These are phyloP conservation scores for Torymus aiolomorphi DNA, from an alignment of 2,888 invertebrate species.

Conservation along the genomic window DNA sequence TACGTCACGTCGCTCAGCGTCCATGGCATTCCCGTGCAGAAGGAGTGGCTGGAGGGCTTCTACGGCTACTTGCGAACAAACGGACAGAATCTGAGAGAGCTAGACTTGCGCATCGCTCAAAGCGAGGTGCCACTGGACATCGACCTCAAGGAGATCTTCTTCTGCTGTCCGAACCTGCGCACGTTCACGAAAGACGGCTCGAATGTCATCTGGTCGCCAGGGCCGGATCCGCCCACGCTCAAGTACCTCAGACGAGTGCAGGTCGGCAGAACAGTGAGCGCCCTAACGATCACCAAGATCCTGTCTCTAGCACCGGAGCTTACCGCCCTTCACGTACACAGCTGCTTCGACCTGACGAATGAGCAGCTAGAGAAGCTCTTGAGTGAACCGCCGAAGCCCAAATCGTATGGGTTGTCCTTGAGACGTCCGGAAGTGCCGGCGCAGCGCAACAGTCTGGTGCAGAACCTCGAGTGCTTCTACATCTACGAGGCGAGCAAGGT, in stretches of 20 bases:
- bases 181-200: conserved; percentile 71
- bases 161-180: conserved; percentile 70
- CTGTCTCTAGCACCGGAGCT: conserved; percentile 71
- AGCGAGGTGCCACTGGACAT: conserved; percentile 67
- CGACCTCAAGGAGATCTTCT: conserved; percentile 70
- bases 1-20: conserved; percentile 71
- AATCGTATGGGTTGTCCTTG: conserved; percentile 18
- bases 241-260: conserved; percentile 70
- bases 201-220: conserved; percentile 70
- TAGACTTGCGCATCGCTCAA: conserved; percentile 70
- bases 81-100: conserved; percentile 69
- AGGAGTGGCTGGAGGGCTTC: conserved; percentile 72
- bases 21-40: conserved; percentile 71
- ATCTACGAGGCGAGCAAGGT: conserved; percentile 74
- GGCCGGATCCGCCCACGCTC: conserved; percentile 64
- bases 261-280: conserved; percentile 71
- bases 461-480: conserved; percentile 73
- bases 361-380: conserved; percentile 69
- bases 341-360: conserved; percentile 73
- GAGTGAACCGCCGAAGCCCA: conserved; percentile 36
- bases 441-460: conserved; percentile 58
- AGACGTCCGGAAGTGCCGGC: conserved; percentile 13
- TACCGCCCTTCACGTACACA: conserved; percentile 72
- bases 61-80: conserved; percentile 72
- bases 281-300: conserved; percentile 70